Base-by-base conservation (phyloP, 2,888 invertebrate genomes). In the Abscondita cerata region DNA sequence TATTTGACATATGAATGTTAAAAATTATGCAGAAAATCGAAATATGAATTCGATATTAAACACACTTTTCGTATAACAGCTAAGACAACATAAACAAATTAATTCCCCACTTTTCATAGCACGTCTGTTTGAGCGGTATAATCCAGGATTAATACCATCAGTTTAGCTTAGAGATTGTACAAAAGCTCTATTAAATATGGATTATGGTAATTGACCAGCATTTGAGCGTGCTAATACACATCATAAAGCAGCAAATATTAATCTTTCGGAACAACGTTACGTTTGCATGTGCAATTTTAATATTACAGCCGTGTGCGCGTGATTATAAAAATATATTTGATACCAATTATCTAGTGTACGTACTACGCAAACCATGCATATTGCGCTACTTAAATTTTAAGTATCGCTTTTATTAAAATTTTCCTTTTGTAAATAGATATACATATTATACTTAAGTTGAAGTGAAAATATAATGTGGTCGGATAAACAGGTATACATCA, bases 201-300 rank as follows among this genome's bases (percentile, higher is more conserved):
- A 71, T 73, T 72, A 73, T 70, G 71, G 61, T 71, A 73, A 73
- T 72, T 71, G 70, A 67, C 70, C 72, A 61, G 44, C 71, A 71
- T 65, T 65, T 64, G 47, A 48, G 57, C 52, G 51, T 55, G 50
- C 52, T 50, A 63, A 52, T 52, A 54, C n/a, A n/a, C 38, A 16
- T 44, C 53, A 59, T 48, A 48, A 56, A 48, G 56, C 52, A 57
- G 57, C 57, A 62, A 61, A 67, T 64, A 62, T 64, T 62, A 62
- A 58, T 53, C 64, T 36, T 34, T 52, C 18, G 6, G 25, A 25
- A 25, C 25, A 25, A 25, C 6, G 6, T 25, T 25, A 25, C 25
- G 25, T 25, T 25, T 25, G 25, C 15, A 6, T 8, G 2, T 15
- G 2, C 16, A 16, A 41, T 3, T 12, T 41, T 41, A 41, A 41